A percentile compares a stretch with the other conserved stretches of the same genome.
Evolutionary conservation across 2,888 invertebrate species (phyloP).

Genomic region (Drosophila putrida): DNA sequence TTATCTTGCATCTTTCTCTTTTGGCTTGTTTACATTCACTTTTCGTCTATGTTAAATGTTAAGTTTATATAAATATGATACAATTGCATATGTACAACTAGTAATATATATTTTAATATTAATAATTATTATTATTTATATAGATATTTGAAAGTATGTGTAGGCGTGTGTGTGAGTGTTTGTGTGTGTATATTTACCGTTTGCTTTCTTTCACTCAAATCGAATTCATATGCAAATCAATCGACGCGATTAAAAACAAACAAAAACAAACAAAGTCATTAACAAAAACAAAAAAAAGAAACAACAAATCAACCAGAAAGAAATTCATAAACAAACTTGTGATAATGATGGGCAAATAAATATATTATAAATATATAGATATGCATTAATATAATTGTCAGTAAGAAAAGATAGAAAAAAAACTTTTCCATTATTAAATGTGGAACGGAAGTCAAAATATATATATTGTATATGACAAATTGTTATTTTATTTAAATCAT

Average conservation of each 20-base stretch:
- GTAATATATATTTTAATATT: slow-evolving; percentile 23
- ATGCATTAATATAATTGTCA: slow-evolving; percentile 37
- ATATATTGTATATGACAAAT: slow-evolving; percentile 24
- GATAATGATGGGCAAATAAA: slow-evolving; percentile 42
- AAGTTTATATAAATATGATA: slow-evolving; percentile 49
- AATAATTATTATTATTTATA: slow-evolving; percentile 26
- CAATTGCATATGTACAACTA: slow-evolving; percentile 39
- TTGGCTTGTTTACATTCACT: slow-evolving; percentile 80
- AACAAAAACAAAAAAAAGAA: slow-evolving; percentile 27
- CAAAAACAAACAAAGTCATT: slow-evolving; percentile 28
- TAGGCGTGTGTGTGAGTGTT: neutral
- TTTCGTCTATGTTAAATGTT: slow-evolving; percentile 49
- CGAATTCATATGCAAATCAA: slow-evolving; percentile 60
- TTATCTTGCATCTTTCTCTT: slow-evolving; percentile 36
- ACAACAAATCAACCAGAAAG: slow-evolving; percentile 4
- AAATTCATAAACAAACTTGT: slow-evolving; percentile 21
- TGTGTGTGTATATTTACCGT: slow-evolving; percentile 12
- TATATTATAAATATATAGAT: slow-evolving; percentile 4
- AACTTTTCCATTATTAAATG: slow-evolving; percentile 50
- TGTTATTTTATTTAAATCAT: slow-evolving; percentile 24
- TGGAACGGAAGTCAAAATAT: slow-evolving; percentile 41
- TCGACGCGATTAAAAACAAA: slow-evolving; percentile 26
- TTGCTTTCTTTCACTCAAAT: slow-evolving; percentile 19
- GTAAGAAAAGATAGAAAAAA: slow-evolving; percentile 16
- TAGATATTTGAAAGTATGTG: slow-evolving; percentile 7